Evolutionary conservation across 2,888 invertebrate species (phyloP), one percentile per base, ranked within the genome.

Genomic region (Romanomermis culicivorax): DNA sequence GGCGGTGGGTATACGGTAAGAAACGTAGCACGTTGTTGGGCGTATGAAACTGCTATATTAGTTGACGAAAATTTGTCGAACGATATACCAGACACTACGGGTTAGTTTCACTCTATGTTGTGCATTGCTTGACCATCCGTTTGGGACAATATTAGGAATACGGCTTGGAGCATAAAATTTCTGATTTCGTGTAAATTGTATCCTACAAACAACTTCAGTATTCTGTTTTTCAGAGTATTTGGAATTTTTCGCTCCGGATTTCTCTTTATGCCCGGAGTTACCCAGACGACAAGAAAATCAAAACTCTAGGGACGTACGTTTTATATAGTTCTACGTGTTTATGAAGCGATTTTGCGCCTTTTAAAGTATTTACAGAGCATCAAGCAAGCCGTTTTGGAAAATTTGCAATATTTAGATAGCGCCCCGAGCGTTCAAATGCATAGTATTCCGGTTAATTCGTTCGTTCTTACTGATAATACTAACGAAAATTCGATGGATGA

Each of bases 11-110:
- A 95, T 70, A 97, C 93, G 0, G 74, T 93, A 26, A 76, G 89
- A 29, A 97, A 97, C 70, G 95, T 97, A 0, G 95, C 97, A 0
- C 77, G 97, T 2, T 95, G 93, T 70, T 99, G 97, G 97, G 91
- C 95, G 0, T 91, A 91, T 65, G 97, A 97, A 72, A 99, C 97
- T 0, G 86, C 93, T 0, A 73, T 97, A 0, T 72, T 95, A 1
- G 79, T 93, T 0, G 91, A 91, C 65, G 42, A 60, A 43, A 87
- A 91, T 65, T 87, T 97, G 56, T 83, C 83, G 51, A 87, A 91
- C 69, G 93, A 95, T 66, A 76, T 97, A 42, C 97, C 97, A 0
- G 64, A 65, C 26, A 61, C 57, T 36, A 59, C 62, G 7, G 62
- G 64, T 64, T 14, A 47, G n/a, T n/a, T n/a, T n/a, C n/a, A n/a